Evolutionary conservation across 2,888 invertebrate species (phyloP).

Genomic region (Nebria salina): DNA sequence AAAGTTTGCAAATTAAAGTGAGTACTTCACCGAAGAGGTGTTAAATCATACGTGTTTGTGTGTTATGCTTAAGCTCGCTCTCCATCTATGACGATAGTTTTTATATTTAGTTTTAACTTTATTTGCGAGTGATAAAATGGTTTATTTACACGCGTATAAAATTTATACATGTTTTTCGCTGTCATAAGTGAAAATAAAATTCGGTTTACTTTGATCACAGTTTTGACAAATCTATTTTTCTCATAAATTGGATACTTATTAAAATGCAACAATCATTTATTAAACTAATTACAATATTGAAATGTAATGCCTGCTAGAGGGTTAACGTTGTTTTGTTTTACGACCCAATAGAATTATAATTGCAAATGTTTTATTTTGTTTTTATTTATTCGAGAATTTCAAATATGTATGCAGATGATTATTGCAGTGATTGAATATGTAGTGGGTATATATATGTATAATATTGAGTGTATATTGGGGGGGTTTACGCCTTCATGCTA

Average conservation of each 20-base stretch:
- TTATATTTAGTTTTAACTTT: constrained; percentile 36
- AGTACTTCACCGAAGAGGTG: constrained; percentile 34
- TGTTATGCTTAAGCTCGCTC: constrained; percentile 24
- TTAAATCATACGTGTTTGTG: constrained; percentile 39
- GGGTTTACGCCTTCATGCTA: neutral
- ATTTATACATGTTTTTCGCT: constrained; percentile 42
- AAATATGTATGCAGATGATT: neutral
- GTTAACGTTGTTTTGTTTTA: neutral
- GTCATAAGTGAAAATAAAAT: neutral
- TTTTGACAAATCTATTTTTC: neutral
- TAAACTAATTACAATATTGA: too few species aligned
- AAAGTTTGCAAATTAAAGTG: constrained; percentile 42
- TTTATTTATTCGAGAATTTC: neutral
- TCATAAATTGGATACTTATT: too few species aligned
- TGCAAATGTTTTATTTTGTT: neutral
- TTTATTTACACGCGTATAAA: constrained; percentile 38
- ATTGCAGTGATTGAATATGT: neutral
- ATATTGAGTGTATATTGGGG: neutral
- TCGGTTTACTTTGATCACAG: neutral
- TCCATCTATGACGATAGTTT: constrained; percentile 24
- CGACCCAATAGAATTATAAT: neutral
- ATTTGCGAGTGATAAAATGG: constrained; percentile 40
- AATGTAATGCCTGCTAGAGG: too few species aligned
- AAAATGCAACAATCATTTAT: too few species aligned
- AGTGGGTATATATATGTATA: neutral